Conservation (phyloP, 2,113 vertebrate genomes). For the Marmota flaviventris region DNA sequence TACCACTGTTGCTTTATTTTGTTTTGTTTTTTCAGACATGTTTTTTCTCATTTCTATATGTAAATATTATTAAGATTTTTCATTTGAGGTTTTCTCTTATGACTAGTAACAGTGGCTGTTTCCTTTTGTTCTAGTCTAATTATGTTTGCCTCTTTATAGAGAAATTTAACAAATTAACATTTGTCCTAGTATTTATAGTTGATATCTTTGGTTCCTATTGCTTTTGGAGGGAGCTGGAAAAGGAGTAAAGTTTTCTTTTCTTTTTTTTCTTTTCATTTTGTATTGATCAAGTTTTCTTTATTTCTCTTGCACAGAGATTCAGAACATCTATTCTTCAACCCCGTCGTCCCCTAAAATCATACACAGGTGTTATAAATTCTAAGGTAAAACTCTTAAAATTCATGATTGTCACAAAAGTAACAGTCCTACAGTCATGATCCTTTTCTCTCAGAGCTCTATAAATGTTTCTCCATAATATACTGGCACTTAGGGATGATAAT, state of each 20-base stretch:
- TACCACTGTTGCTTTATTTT: background rate
- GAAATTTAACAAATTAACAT: background rate
- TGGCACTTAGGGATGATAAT: background rate
- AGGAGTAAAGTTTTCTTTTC: background rate
- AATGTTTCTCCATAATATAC: background rate
- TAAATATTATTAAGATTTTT: background rate
- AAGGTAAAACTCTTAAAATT: conserved; percentile 43
- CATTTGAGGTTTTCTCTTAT: conserved; percentile 10
- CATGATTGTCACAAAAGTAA: background rate
- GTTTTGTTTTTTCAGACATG: background rate
- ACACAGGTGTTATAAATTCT: background rate
- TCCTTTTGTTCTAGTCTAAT: background rate
- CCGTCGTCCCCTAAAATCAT: background rate
- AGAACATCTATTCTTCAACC: background rate
- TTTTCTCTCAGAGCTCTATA: background rate
- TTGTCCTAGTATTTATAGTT: conserved; percentile 1
- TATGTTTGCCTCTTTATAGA: conserved; percentile 10
- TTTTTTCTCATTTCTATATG: conserved; percentile 4
- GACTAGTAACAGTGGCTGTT: background rate
- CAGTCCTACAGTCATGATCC: background rate
- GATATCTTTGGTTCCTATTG: background rate
- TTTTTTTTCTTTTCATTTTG: background rate
- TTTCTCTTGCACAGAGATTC: background rate
- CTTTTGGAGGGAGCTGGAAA: background rate
- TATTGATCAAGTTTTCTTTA: background rate